These are phyloP conservation scores for Oopsacas minuta DNA, from an alignment of 37 sponge, comb jelly and placozoan genomes.

Conservation along the genomic window DNA sequence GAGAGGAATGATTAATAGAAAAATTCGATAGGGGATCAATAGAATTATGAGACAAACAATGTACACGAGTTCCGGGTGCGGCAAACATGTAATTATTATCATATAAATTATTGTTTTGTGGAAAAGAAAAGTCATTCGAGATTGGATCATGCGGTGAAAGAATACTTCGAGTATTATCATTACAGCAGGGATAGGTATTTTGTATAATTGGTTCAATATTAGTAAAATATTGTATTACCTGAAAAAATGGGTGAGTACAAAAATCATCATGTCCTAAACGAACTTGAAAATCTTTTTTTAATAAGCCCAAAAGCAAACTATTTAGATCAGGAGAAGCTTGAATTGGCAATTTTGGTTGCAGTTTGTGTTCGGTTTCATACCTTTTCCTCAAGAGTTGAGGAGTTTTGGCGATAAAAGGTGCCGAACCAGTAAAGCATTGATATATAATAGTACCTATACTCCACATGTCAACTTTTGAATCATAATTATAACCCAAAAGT, in stretches of 20 bases:
- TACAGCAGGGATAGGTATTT: no score
- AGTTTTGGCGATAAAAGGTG: conserved; percentile 58
- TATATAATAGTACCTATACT: conserved; percentile 88
- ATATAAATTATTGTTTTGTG: not conserved
- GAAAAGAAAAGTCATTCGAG: no score
- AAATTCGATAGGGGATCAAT: no score
- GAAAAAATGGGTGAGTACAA: not conserved
- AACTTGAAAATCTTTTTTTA: not conserved
- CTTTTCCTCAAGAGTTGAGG: not conserved
- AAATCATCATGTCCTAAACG: not conserved
- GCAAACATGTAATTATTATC: not conserved
- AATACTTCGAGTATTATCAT: not conserved
- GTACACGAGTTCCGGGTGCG: no score
- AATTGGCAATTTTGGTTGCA: not conserved
- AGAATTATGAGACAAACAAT: no score
- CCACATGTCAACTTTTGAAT: conserved; percentile 84
- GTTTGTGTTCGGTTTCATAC: not conserved
- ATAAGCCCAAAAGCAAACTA: not conserved
- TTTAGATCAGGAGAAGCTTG: not conserved
- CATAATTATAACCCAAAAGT: conserved; percentile 57
- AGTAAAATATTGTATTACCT: not conserved
- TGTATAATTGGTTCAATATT: no score
- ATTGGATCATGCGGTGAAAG: no score
- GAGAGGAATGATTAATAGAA: no score
- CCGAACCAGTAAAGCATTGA: conserved; percentile 78